Conservation (phyloP, 2,888 invertebrate genomes). For the Melinopterus prodromus region DNA sequence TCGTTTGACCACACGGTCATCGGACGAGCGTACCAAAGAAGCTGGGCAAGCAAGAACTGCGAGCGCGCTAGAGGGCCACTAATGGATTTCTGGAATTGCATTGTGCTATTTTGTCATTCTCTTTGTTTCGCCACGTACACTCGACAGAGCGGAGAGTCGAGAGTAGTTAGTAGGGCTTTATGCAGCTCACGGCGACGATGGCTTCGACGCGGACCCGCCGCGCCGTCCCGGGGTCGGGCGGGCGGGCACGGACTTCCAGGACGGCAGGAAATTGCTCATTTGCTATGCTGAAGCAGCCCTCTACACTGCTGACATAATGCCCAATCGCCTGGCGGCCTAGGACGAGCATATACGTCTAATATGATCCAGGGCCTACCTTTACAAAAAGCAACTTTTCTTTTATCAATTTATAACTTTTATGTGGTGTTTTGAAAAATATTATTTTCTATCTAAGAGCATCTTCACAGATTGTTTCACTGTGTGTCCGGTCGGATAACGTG, state of each 20-base stretch:
- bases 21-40: not conserved
- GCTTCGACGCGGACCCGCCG: not conserved
- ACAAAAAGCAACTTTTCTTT: not conserved
- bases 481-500: too few relatives aligned
- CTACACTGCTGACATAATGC: not conserved
- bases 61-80: conserved; percentile 21
- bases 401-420: not conserved
- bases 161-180: not conserved
- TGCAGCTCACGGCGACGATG: not conserved
- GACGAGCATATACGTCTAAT: not conserved
- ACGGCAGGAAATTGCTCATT: conserved; percentile 4
- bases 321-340: not conserved
- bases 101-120: conserved; percentile 34
- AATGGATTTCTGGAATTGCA: conserved; percentile 35
- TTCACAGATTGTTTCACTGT: too few relatives aligned
- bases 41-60: not conserved
- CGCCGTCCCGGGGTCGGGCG: not conserved
- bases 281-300: conserved; percentile 4
- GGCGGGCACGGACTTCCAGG: not conserved
- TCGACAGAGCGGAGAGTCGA: conserved; percentile 4
- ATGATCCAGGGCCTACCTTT: not conserved
- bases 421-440: not conserved
- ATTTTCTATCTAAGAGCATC: too few relatives aligned
- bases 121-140: conserved; percentile 23
- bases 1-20: not conserved